Evolutionary conservation across 2,888 invertebrate species (phyloP).

Genomic region (Linyphia triangularis): DNA sequence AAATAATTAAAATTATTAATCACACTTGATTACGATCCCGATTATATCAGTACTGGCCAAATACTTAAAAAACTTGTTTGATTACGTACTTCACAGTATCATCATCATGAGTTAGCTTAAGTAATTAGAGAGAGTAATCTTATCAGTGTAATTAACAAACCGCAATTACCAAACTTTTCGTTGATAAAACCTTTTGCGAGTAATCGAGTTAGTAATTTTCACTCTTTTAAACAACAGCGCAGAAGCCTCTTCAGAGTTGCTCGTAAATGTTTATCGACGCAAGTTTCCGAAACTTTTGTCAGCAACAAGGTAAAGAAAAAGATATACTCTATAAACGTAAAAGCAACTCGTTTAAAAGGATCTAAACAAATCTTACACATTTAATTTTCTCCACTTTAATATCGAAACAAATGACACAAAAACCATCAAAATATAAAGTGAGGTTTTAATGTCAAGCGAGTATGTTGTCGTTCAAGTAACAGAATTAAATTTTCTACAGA

Average conservation of each 20-base stretch:
- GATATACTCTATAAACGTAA: background rate
- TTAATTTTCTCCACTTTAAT: background rate
- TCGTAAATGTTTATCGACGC: background rate
- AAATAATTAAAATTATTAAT: no score
- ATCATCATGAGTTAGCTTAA: no score
- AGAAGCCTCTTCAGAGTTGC: background rate
- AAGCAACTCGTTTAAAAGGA: background rate
- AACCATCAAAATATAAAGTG: background rate
- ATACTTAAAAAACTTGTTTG: no score
- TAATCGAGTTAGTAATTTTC: background rate
- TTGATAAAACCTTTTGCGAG: background rate
- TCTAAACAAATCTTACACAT: background rate
- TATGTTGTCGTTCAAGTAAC: background rate
- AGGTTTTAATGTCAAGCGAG: background rate
- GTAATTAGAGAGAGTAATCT: no score
- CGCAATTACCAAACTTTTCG: background rate
- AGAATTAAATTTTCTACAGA: background rate
- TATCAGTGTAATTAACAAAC: background rate
- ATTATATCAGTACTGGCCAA: no score
- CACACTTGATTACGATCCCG: no score
- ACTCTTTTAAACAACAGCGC: background rate
- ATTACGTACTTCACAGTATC: no score
- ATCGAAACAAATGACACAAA: background rate
- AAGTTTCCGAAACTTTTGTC: background rate
- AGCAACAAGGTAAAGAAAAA: background rate